Conservation (phyloP, 2,797 vertebrate species). For the Enteromius fasciolatus region DNA sequence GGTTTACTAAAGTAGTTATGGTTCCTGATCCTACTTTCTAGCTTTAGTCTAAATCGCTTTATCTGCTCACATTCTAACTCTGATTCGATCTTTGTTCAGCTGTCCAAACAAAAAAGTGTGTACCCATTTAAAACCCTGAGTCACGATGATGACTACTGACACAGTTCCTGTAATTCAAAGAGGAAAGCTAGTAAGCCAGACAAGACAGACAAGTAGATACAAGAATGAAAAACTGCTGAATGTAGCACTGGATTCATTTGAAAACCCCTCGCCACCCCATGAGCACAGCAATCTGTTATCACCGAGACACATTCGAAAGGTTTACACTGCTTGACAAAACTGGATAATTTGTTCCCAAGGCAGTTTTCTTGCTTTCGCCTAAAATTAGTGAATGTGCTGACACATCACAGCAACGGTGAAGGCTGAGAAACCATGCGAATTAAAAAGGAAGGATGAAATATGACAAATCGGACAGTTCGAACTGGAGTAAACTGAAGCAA, state of each 20-base stretch:
- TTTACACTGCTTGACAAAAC: slow-evolving; percentile 7
- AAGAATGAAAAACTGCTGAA: slow-evolving; percentile 18
- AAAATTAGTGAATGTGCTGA: slow-evolving; percentile 5
- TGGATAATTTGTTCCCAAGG: slow-evolving; percentile 13
- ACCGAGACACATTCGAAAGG: slow-evolving; percentile 8
- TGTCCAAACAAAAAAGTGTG: background rate
- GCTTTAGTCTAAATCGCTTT: background rate
- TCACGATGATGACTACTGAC: slow-evolving; percentile 22
- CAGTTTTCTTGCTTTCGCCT: slow-evolving; percentile 19
- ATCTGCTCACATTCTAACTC: background rate
- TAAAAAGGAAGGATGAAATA: background rate
- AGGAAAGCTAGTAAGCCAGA: background rate
- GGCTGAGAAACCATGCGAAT: background rate
- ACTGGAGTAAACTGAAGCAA: background rate
- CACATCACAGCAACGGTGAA: slow-evolving; percentile 2
- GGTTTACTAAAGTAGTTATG: background rate
- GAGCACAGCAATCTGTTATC: slow-evolving; percentile 32
- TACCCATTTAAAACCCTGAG: background rate
- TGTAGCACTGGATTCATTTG: background rate
- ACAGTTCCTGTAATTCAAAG: slow-evolving; percentile 5
- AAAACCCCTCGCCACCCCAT: background rate
- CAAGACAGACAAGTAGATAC: background rate
- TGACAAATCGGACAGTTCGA: slow-evolving; percentile 9
- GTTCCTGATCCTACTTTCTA: background rate
- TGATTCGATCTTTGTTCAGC: background rate